Evolutionary conservation across 2,113 vertebrate genomes (phyloP).

Genomic region (Tetraodon nigroviridis): DNA sequence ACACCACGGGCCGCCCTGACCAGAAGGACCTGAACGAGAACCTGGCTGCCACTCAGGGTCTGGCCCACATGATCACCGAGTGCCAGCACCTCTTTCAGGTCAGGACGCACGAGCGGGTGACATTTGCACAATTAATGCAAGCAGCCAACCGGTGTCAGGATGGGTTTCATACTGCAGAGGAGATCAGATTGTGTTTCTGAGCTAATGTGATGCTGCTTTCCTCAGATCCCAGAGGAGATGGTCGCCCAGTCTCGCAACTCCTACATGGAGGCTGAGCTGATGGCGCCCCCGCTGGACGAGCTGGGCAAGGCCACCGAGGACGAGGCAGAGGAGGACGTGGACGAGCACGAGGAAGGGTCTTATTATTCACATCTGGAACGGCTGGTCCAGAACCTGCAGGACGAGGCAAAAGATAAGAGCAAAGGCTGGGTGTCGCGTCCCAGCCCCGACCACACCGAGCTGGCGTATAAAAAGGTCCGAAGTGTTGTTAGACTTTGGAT

Average conservation of each 20-base stretch:
- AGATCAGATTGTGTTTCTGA: background rate
- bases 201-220: background rate
- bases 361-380: constrained; percentile 81
- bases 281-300: constrained; percentile 82
- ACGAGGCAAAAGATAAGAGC: constrained; percentile 89
- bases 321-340: constrained; percentile 59
- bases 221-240: constrained; percentile 90
- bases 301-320: constrained; percentile 75
- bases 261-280: constrained; percentile 86
- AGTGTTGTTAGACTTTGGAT: background rate
- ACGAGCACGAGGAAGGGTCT: constrained; percentile 81
- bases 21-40: constrained; percentile 96
- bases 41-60: constrained; percentile 91
- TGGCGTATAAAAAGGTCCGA: constrained; percentile 91
- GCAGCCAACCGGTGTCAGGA: no score
- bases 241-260: constrained; percentile 87
- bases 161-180: background rate
- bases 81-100: constrained; percentile 92
- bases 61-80: constrained; percentile 94
- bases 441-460: constrained; percentile 80
- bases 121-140: no score
- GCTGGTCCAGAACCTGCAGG: constrained; percentile 83
- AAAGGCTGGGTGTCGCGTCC: constrained; percentile 87
- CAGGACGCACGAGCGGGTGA: constrained; percentile 24
- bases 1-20: constrained; percentile 89